phyloP scores from a whole-genome alignment of 2,797 vertebrate species.

The Phoebastria nigripes region DNA sequence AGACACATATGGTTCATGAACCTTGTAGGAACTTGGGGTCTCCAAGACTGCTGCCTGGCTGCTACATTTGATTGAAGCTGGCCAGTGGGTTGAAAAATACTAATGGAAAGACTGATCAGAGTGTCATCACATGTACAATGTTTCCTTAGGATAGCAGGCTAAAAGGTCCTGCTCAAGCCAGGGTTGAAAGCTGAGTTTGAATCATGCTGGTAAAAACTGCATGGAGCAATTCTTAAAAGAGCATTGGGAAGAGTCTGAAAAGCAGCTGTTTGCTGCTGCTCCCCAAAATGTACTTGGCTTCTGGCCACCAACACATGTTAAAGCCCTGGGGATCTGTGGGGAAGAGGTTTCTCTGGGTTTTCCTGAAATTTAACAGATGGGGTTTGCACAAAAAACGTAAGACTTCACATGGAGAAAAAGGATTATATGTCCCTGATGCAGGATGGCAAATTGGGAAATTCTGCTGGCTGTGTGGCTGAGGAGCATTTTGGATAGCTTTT shows the following conservation, averaged over 20 bases:
- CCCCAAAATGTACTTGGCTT: conserved; percentile 1
- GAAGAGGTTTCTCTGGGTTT: background rate
- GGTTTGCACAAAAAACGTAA: background rate
- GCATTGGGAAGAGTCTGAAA: background rate
- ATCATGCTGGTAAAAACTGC: background rate
- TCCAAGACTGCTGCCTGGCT: background rate
- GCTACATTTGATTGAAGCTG: background rate
- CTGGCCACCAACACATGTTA: background rate
- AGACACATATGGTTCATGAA: background rate
- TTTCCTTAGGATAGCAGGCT: background rate
- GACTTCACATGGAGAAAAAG: background rate
- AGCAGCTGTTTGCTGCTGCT: conserved; percentile 24
- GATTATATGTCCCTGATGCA: background rate
- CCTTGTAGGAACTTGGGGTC: background rate
- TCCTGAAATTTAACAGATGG: background rate
- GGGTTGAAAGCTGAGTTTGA: background rate
- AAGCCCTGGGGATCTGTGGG: background rate
- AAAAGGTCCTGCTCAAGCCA: background rate
- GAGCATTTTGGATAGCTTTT: background rate
- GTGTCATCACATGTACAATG: background rate
- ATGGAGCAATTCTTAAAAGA: background rate
- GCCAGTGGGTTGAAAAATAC: background rate
- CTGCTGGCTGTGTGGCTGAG: background rate
- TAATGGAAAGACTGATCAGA: background rate
- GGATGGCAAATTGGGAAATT: background rate